Conservation (phyloP, 2,888 invertebrate species). For the Eilema depressum region DNA sequence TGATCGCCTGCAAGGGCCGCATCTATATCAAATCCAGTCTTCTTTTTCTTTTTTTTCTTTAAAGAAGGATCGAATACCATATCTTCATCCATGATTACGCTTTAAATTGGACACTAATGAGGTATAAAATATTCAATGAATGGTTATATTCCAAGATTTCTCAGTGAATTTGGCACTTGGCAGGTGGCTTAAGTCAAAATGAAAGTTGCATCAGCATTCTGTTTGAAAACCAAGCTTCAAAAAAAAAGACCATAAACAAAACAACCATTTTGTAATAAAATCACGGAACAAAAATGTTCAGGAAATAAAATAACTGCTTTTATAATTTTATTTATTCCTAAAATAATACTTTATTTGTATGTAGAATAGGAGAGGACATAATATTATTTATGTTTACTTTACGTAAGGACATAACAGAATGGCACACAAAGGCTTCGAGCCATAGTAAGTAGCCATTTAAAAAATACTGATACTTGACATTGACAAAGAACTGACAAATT, state of each 20-base stretch:
- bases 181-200: slow-evolving; percentile 73
- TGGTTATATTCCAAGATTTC: slow-evolving; percentile 69
- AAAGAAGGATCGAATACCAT: slow-evolving; percentile 95
- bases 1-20: slow-evolving; percentile 90
- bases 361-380: too few species aligned
- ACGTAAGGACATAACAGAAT: too few species aligned
- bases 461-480: neutral
- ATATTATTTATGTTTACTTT: too few species aligned
- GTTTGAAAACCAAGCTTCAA: slow-evolving; percentile 34
- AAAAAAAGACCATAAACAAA: neutral
- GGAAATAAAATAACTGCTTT: too few species aligned
- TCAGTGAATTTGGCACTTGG: slow-evolving; percentile 55
- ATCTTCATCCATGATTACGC: slow-evolving; percentile 81
- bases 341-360: too few species aligned
- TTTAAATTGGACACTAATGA: slow-evolving; percentile 41
- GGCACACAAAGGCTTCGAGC: too few species aligned
- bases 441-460: neutral
- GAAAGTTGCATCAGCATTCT: slow-evolving; percentile 75
- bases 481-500: too few species aligned
- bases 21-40: slow-evolving; percentile 97
- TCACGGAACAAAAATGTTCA: too few species aligned
- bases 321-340: too few species aligned
- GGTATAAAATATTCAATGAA: slow-evolving; percentile 51
- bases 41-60: slow-evolving; percentile 98
- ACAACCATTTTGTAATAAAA: neutral